Evolutionary conservation across 2,797 vertebrate species (phyloP).

Genomic region (Etheostoma perlongum): DNA sequence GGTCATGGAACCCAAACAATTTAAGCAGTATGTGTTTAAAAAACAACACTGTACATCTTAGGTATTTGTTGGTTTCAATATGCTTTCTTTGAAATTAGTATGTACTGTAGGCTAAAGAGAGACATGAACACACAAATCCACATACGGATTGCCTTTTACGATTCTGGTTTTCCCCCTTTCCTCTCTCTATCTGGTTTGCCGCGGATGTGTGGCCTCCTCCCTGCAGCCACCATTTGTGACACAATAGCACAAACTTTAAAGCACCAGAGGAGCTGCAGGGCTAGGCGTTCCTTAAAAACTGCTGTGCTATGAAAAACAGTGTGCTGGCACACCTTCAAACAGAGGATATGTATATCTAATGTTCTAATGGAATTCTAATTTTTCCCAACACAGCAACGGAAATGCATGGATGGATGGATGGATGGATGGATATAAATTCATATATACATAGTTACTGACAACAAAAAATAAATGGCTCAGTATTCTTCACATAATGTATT

Average conservation of each 20-base stretch:
- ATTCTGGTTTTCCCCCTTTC: background rate
- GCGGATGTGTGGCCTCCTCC: background rate
- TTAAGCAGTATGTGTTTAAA: background rate
- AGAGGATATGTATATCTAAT: background rate
- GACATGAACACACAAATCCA: background rate
- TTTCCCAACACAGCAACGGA: background rate
- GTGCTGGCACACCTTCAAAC: background rate
- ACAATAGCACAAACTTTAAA: constrained; percentile 46
- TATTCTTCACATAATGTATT: constrained; percentile 9
- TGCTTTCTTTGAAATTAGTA: background rate
- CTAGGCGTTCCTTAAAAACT: constrained; percentile 25
- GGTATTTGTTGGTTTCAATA: too few relatives aligned
- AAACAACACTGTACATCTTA: background rate
- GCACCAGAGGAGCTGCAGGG: constrained; percentile 21
- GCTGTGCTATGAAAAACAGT: background rate
- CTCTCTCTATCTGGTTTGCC: background rate
- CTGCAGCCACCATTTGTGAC: constrained; percentile 33
- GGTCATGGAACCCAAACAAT: constrained; percentile 18
- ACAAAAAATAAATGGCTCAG: background rate
- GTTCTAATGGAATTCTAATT: background rate
- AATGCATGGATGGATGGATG: background rate
- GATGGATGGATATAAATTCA: background rate
- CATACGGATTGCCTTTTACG: background rate
- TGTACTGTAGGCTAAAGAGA: background rate
- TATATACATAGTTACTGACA: background rate